Base-by-base conservation (phyloP, 1,140 invertebrate genomes). In the Drosophila malerkotliana region DNA sequence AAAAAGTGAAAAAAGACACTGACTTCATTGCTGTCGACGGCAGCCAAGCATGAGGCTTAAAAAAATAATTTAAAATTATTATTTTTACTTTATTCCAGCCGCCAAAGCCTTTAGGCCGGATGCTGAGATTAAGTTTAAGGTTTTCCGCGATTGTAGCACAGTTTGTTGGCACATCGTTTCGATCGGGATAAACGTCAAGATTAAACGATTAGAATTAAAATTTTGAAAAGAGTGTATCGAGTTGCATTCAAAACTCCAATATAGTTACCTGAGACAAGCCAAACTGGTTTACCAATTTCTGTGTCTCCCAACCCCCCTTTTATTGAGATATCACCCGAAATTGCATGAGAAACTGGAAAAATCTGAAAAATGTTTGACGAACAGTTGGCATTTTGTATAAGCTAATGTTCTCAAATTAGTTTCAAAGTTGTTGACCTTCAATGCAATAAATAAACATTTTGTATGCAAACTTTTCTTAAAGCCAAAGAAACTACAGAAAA, bases 61-160 rank as follows among this genome's bases (percentile, higher is more conserved):
- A 77, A 77, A 66, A 60, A 59, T 58, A 58, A 71, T 68, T 74
- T 61, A 75, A 85, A 87, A 82, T 56, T 75, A 75, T 77, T 75
- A 81, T 77, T 71, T 87, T 71, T 66, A 64, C 51, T 82, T 71
- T 63, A 77, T 56, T 41, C 47, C 37, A 32, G 48, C 55, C 39
- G 69, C 26, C 21, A 34, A 60, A 62, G 54, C 54, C 71, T 34
- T 39, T 52, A 26, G 47, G 56, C 34, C 49, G 44, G 45, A 61
- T 87, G 39, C 34, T 41, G 60, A 52, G 67, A 58, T 84, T 72
- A 66, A 53, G 48, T 57, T 51, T 61, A 44, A 54, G 69, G 44
- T 41, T 63, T 30, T 9, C 47, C 45, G 45, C 12, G 41, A 47
- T 62, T 51, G 53, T 47, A 44, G 26, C 78, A 51, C n/a, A 64